phyloP scores from a whole-genome alignment of 2,888 invertebrate species.

The Agonopterix heracliana region DNA sequence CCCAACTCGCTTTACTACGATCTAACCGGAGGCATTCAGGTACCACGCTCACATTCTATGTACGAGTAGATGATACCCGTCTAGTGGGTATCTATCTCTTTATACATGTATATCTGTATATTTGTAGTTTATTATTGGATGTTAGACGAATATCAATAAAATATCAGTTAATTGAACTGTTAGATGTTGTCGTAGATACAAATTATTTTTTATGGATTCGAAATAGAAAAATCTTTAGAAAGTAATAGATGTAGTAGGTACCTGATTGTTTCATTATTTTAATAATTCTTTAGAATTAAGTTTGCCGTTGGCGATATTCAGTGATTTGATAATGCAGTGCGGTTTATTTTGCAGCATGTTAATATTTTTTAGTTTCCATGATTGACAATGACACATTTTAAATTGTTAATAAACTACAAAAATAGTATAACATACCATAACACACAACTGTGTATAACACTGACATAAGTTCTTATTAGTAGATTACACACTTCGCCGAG shows the following conservation, averaged over 20 bases:
- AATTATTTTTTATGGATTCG: slow-evolving; percentile 2
- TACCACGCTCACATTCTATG: slow-evolving; percentile 33
- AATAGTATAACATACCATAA: too few relatives aligned
- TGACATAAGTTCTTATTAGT: too few relatives aligned
- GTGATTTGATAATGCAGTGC: not conserved
- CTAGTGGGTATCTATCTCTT: not conserved
- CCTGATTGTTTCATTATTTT: slow-evolving; percentile 54
- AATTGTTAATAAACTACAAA: not conserved
- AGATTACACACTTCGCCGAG: too few relatives aligned
- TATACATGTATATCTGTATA: not conserved
- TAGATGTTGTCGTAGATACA: slow-evolving; percentile 6
- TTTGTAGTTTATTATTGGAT: not conserved
- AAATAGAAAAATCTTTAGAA: slow-evolving; percentile 13
- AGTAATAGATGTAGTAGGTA: slow-evolving; percentile 44
- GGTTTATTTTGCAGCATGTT: slow-evolving; percentile 2
- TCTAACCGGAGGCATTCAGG: slow-evolving; percentile 75
- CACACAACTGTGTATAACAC: too few relatives aligned
- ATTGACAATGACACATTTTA: not conserved
- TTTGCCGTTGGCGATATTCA: not conserved
- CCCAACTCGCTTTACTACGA: slow-evolving; percentile 75
- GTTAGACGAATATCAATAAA: not conserved
- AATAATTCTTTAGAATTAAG: not conserved
- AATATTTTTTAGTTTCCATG: not conserved
- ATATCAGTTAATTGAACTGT: not conserved
- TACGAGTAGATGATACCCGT: not conserved